A percentile compares a stretch with the other conserved stretches of the same genome.
These are phyloP conservation scores for Cercopithecus neglectus DNA, from an alignment of 2,797 vertebrate genomes.

Conservation along the genomic window DNA sequence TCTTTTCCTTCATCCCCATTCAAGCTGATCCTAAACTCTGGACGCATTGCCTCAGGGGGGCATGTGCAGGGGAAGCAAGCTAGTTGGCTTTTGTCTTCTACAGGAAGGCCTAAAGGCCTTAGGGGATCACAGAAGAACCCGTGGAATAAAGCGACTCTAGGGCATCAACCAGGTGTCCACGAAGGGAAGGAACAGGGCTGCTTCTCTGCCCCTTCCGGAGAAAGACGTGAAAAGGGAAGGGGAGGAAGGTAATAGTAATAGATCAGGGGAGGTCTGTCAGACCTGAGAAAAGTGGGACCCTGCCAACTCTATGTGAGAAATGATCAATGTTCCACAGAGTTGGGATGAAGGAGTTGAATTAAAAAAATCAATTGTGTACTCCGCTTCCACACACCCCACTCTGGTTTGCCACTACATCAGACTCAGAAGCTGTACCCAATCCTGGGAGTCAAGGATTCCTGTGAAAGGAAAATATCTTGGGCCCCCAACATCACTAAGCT, in stretches of 20 bases:
- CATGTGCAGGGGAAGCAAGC: neutral
- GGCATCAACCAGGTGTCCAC: neutral
- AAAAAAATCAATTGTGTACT: neutral
- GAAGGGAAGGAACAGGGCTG: neutral
- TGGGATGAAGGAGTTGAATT: neutral
- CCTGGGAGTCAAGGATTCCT: neutral
- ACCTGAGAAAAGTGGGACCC: neutral
- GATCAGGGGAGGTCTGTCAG: neutral
- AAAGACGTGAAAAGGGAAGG: neutral
- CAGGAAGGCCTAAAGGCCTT: neutral
- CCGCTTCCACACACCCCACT: neutral
- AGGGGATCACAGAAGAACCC: neutral
- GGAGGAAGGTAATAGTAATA: neutral
- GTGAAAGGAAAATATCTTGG: neutral
- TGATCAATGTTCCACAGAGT: neutral
- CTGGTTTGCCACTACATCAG: neutral
- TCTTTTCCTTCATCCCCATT: neutral
- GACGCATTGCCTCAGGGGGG: neutral
- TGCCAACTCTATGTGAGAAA: neutral
- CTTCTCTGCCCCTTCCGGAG: neutral
- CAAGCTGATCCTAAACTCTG: neutral
- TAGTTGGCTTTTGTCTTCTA: neutral
- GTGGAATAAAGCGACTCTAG: neutral
- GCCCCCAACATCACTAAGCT: neutral
- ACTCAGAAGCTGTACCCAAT: neutral